Evolutionary conservation across 2,113 vertebrate species (phyloP).

Genomic region (Neogobius melanostomus): DNA sequence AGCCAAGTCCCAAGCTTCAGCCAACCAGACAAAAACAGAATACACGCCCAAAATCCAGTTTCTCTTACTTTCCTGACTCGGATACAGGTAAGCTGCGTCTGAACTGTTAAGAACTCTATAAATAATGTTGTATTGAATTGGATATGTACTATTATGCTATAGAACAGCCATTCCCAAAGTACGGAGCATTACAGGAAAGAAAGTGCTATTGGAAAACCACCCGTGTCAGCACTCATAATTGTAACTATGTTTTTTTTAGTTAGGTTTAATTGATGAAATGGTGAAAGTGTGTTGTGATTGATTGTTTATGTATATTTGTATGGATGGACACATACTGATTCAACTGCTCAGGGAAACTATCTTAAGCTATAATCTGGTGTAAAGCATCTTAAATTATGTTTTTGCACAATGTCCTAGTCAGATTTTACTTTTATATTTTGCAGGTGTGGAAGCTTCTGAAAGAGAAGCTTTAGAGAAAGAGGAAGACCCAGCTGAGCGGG

Average conservation of each 20-base stretch:
- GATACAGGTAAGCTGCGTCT: conserved; percentile 69
- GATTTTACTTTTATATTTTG: conserved; percentile 11
- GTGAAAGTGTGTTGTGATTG: too few relatives aligned
- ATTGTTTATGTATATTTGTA: too few relatives aligned
- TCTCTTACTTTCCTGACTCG: conserved; percentile 73
- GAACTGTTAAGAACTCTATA: background rate
- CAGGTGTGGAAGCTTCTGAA: conserved; percentile 75
- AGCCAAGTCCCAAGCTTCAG: conserved; percentile 74
- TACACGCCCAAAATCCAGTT: conserved; percentile 71
- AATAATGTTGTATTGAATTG: background rate
- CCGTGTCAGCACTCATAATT: too few relatives aligned
- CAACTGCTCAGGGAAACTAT: too few relatives aligned
- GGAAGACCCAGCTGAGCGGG: conserved; percentile 75
- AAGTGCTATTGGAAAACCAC: too few relatives aligned
- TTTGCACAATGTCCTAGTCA: background rate
- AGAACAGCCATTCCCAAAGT: too few relatives aligned
- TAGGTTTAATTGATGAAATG: too few relatives aligned
- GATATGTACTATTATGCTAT: too few relatives aligned
- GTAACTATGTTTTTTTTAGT: too few relatives aligned
- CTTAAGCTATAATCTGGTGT: background rate
- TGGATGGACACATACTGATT: too few relatives aligned
- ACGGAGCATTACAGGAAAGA: too few relatives aligned
- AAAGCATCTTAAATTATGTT: background rate
- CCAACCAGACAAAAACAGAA: conserved; percentile 73
- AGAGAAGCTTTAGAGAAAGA: conserved; percentile 77